Evolutionary conservation across 2,797 vertebrate species (phyloP), one percentile per base, ranked within the genome.

Genomic region (Poecile montanus): DNA sequence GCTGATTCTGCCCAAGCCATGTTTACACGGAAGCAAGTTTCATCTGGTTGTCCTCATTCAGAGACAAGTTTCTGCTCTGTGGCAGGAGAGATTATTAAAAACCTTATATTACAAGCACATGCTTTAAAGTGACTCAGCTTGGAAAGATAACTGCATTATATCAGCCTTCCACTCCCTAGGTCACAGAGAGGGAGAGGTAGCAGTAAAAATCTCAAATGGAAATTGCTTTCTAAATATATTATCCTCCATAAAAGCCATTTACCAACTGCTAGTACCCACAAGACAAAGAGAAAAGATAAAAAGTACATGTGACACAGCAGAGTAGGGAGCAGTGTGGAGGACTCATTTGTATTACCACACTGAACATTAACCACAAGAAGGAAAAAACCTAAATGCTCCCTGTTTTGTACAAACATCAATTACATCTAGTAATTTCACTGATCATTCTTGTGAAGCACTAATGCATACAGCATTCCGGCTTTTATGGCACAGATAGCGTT

Each of bases 311-410:
- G 88, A 90, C 76, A 83, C 17, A 5, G 65, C 68, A 80, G 85
- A 94, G 44, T 44, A 68, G 42, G 58, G 65, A 94, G 44, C 5
- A 1, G 16, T n/a, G 72, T 16, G n/a, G 83, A 95, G 87, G 78
- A 87, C 76, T 96, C 91, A 94, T 97, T 97, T 96, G 96, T 96
- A 97, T 97, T 94, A 97, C 96, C 88, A 97, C 93, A 95, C 94
- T 97, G 93, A 98, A 93, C 96, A 96, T 97, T 97, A 98, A 97
- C 96, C 85, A 97, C 95, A 97, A 97, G 95, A 94, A 97, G 81
- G 90, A 92, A 88, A 97, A 97, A 97, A 97, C 58, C 80, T 90
- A 97, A 98, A 97, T 76, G 96, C 74, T 97, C 79, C 73, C 58
- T 92, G 84, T 96, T 98, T 97, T 97, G 93, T 94, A 97, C 94